Evolutionary conservation across 2,113 vertebrate genomes (phyloP), one percentile per base, ranked within the genome.

Genomic region (Catharus bicknelli): DNA sequence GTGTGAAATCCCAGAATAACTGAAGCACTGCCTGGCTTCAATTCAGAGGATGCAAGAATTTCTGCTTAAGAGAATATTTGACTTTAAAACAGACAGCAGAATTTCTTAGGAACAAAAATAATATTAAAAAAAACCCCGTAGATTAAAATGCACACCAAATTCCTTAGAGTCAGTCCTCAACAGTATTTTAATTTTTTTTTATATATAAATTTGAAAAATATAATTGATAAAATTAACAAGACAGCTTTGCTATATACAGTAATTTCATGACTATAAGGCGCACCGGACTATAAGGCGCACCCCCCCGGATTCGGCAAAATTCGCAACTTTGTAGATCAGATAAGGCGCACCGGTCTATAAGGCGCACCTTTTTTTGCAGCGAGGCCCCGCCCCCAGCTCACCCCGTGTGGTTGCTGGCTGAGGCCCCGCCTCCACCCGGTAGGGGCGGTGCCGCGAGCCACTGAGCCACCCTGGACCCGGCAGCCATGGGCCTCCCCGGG

Each of bases 171-270:
- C 34, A 69, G 42, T 74, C 25, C 26, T 90, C 26, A 66, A 50
- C 19, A 58, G 34, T 61, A 9, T 34, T 69, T 70, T 10, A 34
- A 7, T 21, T 38, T 45, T 58, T 58, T 77, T 64, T 54, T 4
- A 38, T 68, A 58, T 14, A 51, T 45, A 19, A 90, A 69, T 38
- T 38, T 38, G 93, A 94, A 76, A 45, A 40, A 42, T 4, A 86
- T 23, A 48, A 25, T 69, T 89, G 63, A 80, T 83, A 90, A 95
- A 96, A 96, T 85, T 90, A 88, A 63, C 4, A 7, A 45, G 68
- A 16, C 38, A 90, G 63, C 38, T 57, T 90, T 77, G 75, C 74
- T 78, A 79, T 67, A 94, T 43, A 87, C 34, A 36, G 34, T 36
- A 36, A 36, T 36, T 36, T 36, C 34, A 36, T 8, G 34, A 36